A percentile compares a stretch with the other conserved stretches of the same genome.
These are phyloP conservation scores for Oncorhynchus tshawytscha DNA, from an alignment of 2,113 vertebrate genomes.

Conservation along the genomic window DNA sequence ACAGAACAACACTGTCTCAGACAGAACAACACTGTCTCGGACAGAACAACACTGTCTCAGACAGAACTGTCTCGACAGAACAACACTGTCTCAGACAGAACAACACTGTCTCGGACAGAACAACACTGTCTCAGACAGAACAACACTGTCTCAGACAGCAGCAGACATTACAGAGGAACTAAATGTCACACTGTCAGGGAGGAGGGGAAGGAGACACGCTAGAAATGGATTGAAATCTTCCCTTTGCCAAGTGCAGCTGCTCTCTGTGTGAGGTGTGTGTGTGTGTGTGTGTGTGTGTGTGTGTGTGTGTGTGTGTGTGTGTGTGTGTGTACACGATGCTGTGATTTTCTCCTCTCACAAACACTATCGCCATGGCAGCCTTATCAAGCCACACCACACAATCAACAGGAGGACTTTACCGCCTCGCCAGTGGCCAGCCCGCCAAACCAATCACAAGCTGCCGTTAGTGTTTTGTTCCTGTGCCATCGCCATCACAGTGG, in stretches of 20 bases:
- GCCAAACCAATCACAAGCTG: conserved; percentile 53
- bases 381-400: conserved; percentile 55
- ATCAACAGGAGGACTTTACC: conserved; percentile 54
- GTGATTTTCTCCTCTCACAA: conserved; percentile 34
- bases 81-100: too few relatives aligned
- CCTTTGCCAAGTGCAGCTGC: neutral
- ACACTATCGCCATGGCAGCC: conserved; percentile 59
- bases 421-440: conserved; percentile 59
- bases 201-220: conserved; percentile 30
- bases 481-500: conserved; percentile 44
- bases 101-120: too few relatives aligned
- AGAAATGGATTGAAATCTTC: conserved; percentile 38
- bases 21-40: too few relatives aligned
- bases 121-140: too few relatives aligned
- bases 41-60: too few relatives aligned
- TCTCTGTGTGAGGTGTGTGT: neutral
- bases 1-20: too few relatives aligned
- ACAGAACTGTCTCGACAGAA: too few relatives aligned
- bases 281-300: neutral
- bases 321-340: neutral
- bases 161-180: conserved; percentile 36
- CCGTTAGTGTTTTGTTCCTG: conserved; percentile 19
- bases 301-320: too few relatives aligned
- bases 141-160: too few relatives aligned
- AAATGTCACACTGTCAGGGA: conserved; percentile 30